phyloP scores from a whole-genome alignment of 2,113 vertebrate genomes.

The Apus apus region DNA sequence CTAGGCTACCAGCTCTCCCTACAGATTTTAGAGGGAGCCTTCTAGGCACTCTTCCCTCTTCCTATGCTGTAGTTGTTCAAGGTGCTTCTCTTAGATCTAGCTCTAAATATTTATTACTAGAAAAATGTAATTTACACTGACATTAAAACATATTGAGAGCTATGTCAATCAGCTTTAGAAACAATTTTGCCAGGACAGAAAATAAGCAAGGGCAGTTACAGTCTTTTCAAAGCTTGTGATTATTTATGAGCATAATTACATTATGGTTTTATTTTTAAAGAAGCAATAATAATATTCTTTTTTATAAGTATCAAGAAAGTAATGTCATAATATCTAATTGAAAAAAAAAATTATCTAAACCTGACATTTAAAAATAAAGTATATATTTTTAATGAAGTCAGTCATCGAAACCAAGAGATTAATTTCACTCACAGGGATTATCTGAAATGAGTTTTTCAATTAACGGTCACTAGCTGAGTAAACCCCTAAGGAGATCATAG shows the following conservation, averaged over 20 bases:
- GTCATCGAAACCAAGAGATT: background rate
- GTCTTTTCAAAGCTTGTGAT: background rate
- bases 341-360: constrained; percentile 11
- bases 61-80: background rate
- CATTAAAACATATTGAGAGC: background rate
- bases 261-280: background rate
- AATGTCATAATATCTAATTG: background rate
- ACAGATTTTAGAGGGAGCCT: background rate
- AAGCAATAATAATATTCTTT: background rate
- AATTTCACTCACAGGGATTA: constrained; percentile 48
- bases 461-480: constrained; percentile 60
- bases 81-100: background rate
- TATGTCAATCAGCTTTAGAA: background rate
- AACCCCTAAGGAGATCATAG: constrained; percentile 24
- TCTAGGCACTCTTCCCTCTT: background rate
- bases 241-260: background rate
- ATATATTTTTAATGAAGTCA: background rate
- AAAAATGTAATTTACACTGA: background rate
- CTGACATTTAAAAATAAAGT: background rate
- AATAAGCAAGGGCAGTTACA: background rate
- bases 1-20: background rate
- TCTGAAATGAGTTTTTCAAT: constrained; percentile 51
- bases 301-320: background rate
- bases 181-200: background rate
- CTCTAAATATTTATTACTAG: background rate